Evolutionary conservation across 2,113 vertebrate species (phyloP).

Genomic region (Mugil cephalus): DNA sequence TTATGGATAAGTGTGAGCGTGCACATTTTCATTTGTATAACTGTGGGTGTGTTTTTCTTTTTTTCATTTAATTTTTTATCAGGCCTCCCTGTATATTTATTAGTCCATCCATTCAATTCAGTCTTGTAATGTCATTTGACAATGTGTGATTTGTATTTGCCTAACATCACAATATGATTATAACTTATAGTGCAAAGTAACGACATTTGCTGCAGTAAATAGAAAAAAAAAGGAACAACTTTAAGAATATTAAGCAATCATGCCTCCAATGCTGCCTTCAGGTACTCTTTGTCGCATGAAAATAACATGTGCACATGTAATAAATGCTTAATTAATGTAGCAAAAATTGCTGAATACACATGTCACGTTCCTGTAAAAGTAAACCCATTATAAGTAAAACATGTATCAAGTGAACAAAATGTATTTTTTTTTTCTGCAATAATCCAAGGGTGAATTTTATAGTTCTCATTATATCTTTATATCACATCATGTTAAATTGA

Average conservation of each 20-base stretch:
- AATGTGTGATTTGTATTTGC: conserved; percentile 21
- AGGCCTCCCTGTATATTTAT: background rate
- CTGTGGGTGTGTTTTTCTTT: background rate
- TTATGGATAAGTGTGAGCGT: background rate
- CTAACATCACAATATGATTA: background rate
- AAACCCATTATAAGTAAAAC: no score
- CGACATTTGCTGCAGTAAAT: conserved; percentile 23
- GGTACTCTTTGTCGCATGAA: background rate
- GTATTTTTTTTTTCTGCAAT: no score
- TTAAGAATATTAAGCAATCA: background rate
- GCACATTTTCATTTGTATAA: conserved; percentile 18
- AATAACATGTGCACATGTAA: background rate
- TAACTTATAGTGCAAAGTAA: conserved; percentile 15
- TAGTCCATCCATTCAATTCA: background rate
- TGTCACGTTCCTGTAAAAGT: background rate
- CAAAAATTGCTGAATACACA: background rate
- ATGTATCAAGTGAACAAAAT: no score
- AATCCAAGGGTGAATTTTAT: no score
- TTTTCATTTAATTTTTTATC: background rate
- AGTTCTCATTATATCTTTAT: no score
- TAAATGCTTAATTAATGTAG: no score
- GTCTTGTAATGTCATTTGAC: background rate
- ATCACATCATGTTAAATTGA: no score
- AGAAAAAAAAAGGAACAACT: background rate
- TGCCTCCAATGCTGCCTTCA: conserved; percentile 26